A percentile compares a stretch with the other conserved stretches of the same genome.
Conservation (phyloP, 1,140 invertebrate species). For the Leptopilina clavipes region DNA sequence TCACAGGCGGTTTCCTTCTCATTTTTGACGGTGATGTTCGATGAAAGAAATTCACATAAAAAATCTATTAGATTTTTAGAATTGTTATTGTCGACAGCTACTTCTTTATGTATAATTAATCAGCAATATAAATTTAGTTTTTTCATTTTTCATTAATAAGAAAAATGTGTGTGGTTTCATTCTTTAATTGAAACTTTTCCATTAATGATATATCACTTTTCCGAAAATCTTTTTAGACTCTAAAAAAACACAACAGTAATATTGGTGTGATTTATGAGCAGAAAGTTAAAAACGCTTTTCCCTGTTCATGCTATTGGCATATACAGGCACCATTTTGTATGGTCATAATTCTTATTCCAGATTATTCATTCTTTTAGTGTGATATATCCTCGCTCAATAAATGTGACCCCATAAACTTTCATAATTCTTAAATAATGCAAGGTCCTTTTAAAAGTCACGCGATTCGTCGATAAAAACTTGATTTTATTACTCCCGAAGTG, state of each 20-base stretch:
- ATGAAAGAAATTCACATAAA: too few relatives aligned
- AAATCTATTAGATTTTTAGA: too few relatives aligned
- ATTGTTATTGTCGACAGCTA: too few relatives aligned
- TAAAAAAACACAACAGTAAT: neutral
- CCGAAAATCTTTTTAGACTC: too few relatives aligned
- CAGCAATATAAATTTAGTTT: too few relatives aligned
- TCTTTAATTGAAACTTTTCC: too few relatives aligned
- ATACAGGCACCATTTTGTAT: neutral
- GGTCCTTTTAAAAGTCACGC: conserved; percentile 26
- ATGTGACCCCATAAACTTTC: conserved; percentile 10
- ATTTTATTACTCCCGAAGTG: neutral
- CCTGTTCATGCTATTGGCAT: conserved; percentile 1
- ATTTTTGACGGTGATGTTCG: too few relatives aligned
- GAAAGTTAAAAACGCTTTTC: conserved; percentile 1
- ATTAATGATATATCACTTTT: too few relatives aligned
- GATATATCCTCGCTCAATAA: conserved; percentile 24
- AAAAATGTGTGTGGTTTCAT: too few relatives aligned
- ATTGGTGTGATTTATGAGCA: neutral
- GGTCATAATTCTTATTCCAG: conserved; percentile 19
- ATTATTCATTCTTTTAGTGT: conserved; percentile 25
- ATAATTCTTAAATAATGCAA: conserved; percentile 24
- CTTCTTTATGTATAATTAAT: too few relatives aligned
- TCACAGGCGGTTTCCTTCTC: too few relatives aligned
- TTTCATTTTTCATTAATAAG: too few relatives aligned
- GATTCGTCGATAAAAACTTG: conserved; percentile 1